Evolutionary conservation across 2,113 vertebrate species (phyloP).

Genomic region (Paralichthys olivaceus): DNA sequence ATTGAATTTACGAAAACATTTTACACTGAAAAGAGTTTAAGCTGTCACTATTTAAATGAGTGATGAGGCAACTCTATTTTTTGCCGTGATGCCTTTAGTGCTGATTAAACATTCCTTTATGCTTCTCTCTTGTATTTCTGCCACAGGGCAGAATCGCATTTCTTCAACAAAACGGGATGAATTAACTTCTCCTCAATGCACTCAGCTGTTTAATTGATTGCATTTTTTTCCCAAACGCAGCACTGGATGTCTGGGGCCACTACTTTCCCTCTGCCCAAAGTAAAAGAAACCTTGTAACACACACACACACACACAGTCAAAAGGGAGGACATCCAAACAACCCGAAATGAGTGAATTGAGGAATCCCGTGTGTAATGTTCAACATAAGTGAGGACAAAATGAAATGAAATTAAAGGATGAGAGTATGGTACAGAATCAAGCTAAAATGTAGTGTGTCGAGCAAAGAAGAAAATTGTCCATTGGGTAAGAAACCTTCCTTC

Average conservation of each 20-base stretch:
- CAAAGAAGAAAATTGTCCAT: conserved; percentile 19
- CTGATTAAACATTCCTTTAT: conserved; percentile 31
- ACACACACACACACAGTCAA: conserved; percentile 10
- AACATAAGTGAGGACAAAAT: conserved; percentile 17
- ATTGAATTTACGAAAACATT: conserved; percentile 46
- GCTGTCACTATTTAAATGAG: conserved; percentile 47
- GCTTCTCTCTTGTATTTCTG: conserved; percentile 7
- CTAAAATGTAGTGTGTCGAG: not conserved
- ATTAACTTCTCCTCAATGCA: conserved; percentile 16
- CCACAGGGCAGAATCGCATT: conserved; percentile 32
- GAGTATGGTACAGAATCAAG: conserved; percentile 17
- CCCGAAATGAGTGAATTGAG: conserved; percentile 37
- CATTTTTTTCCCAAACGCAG: conserved; percentile 2
- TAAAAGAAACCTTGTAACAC: not conserved
- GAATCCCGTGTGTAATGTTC: conserved; percentile 7
- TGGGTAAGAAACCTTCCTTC: not conserved
- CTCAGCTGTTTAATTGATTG: not conserved
- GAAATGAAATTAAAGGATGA: conserved; percentile 33
- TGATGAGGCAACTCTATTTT: conserved; percentile 21
- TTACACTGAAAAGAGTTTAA: conserved; percentile 33
- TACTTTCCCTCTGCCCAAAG: conserved; percentile 28
- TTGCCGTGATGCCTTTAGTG: conserved; percentile 36
- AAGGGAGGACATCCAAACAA: conserved; percentile 14
- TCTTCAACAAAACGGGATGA: not conserved
- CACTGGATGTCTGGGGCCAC: not conserved